phyloP scores from a whole-genome alignment of 2,888 invertebrate species.

The Cataglyphis albicans region DNA sequence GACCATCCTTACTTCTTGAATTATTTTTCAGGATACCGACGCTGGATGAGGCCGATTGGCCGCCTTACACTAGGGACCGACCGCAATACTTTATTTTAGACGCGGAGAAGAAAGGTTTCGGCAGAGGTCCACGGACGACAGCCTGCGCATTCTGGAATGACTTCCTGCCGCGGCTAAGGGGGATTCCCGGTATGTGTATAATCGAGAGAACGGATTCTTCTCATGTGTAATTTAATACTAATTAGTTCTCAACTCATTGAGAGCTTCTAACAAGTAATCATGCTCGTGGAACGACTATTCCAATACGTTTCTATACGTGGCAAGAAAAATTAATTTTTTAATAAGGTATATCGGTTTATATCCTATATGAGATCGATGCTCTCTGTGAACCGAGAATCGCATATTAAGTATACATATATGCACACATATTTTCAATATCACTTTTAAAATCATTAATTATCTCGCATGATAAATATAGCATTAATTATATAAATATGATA shows the following conservation, averaged over 20 bases:
- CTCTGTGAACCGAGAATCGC: too few relatives aligned
- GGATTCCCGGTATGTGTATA: slow-evolving; percentile 88
- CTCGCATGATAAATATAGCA: too few relatives aligned
- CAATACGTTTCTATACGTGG: background rate
- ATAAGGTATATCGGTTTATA: too few relatives aligned
- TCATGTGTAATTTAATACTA: background rate
- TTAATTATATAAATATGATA: background rate
- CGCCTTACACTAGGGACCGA: slow-evolving; percentile 93
- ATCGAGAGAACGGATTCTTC: background rate
- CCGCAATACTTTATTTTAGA: slow-evolving; percentile 97
- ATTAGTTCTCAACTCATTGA: background rate
- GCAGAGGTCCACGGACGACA: slow-evolving; percentile 92
- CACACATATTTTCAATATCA: too few relatives aligned
- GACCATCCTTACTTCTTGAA: slow-evolving; percentile 10
- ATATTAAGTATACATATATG: too few relatives aligned
- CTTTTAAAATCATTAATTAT: too few relatives aligned
- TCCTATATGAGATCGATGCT: too few relatives aligned
- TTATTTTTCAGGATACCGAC: slow-evolving; percentile 85
- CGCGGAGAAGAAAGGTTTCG: slow-evolving; percentile 91
- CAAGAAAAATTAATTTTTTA: too few relatives aligned
- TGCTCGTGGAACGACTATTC: background rate
- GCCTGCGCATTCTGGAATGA: slow-evolving; percentile 99
- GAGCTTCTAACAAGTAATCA: background rate
- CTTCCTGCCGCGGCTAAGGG: slow-evolving; percentile 95
- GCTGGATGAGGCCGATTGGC: slow-evolving; percentile 93